phyloP scores from a whole-genome alignment of 1,140 invertebrate species.

The Gryon sp. region DNA sequence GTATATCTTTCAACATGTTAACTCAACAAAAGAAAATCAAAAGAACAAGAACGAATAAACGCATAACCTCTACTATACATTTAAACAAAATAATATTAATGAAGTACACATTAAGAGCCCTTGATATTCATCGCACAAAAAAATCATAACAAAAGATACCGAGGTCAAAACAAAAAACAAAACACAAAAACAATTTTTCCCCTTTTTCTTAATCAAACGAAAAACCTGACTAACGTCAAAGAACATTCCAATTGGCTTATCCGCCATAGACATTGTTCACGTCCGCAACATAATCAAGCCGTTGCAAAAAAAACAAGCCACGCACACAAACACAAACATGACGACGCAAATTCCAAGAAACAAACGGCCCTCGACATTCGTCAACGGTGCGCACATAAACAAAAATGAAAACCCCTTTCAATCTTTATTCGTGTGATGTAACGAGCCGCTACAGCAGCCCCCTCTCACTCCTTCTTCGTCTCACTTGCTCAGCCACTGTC shows the following conservation, averaged over 20 bases:
- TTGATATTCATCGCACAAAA: too few relatives aligned
- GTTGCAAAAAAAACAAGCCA: conserved; percentile 11
- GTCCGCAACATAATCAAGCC: conserved; percentile 48
- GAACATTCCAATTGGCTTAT: conserved; percentile 39
- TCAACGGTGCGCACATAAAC: conserved; percentile 32
- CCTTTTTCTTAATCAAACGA: conserved; percentile 34
- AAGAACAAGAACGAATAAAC: too few relatives aligned
- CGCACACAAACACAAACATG: too few relatives aligned
- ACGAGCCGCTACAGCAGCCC: too few relatives aligned
- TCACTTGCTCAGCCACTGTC: conserved; percentile 11
- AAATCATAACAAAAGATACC: too few relatives aligned
- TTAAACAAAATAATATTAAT: too few relatives aligned
- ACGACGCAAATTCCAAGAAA: conserved; percentile 43
- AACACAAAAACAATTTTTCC: too few relatives aligned
- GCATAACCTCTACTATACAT: too few relatives aligned
- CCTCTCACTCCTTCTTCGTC: conserved; percentile 4
- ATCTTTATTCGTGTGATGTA: conserved; percentile 51
- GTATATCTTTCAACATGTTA: too few relatives aligned
- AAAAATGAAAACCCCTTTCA: conserved; percentile 45
- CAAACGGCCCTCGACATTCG: conserved; percentile 46
- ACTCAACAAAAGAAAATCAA: too few relatives aligned
- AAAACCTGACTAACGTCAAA: conserved; percentile 17
- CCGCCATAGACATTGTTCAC: conserved; percentile 31
- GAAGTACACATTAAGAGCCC: too few relatives aligned
- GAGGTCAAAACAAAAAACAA: not conserved